Base-by-base conservation (phyloP, 2,797 vertebrate species). In the Onychomys leucogaster region DNA sequence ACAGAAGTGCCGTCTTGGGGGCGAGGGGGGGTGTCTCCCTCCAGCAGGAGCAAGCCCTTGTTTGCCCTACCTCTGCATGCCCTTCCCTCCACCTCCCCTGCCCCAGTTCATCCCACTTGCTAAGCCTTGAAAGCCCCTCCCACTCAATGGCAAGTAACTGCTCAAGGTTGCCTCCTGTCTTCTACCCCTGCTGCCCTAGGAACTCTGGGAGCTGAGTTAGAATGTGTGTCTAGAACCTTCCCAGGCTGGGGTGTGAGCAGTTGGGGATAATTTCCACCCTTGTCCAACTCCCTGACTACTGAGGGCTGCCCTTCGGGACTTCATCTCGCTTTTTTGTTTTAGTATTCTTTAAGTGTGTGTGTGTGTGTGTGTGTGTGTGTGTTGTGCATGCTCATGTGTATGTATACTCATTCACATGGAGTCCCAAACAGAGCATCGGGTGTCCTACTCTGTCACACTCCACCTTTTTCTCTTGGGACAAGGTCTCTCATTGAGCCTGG, bases 1-100 rank as follows among this genome's bases (percentile, higher is more conserved):
- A 29, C 25, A 34, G 37, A 57, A 37, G n/a, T 10, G 34, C 59
- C 32, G 27, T 43, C 46, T 3, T 4, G 27, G 49, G 49, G 49
- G 49, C 2, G 10, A 2, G 5, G 8, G 4, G 6, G 0, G 0
- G 59, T 0, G 59, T 75, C 37, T 92, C 59, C 0, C 59, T 76
- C 0, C 6, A 55, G 37, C 34, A 19, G 52, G 43, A 43, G 27
- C 71, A n/a, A 76, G 49, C 41, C 55, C 80, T 67, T 17, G 34
- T 65, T 27, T 32, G 59, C 14, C 29, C 17, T 32, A 14, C 67
- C 43, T 43, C 2, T 10, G 17, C 52, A 11, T 34, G 12, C 25
- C 13, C 27, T 23, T 7, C 6, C 21, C 23, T 61, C 19, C 32
- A 34, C 3, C 3, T 4, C 55, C 59, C 77, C 29, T 27, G 3